Evolutionary conservation across 1,140 invertebrate genomes (phyloP), one percentile per base, ranked within the genome.

Genomic region (Drosophila seguyi): DNA sequence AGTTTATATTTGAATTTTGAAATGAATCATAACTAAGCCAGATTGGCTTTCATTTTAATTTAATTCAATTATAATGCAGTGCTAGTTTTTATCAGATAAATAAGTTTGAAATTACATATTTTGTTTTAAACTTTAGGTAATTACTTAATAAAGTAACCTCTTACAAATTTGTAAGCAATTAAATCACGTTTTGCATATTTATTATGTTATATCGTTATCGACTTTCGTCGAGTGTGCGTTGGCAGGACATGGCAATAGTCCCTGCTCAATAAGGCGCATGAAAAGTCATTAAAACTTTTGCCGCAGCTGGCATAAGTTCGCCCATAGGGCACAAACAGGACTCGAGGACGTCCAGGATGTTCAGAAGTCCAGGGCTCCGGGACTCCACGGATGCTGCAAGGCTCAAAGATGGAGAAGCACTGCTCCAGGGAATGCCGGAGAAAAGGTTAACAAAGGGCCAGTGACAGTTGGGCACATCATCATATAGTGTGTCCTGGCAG

Each of bases 231-330:
- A 56, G 48, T 71, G 41, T 36, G 11, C 29, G 8, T 5, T 47
- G 68, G 41, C 63, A 60, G 34, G 55, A 41, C 65, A 69, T 55
- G 36, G 63, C 72, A 45, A 60, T 66, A 75, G 57, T 67, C 60
- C 66, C 38, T 60, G 67, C 56, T 58, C 55, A 63, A 76, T 83
- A 76, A 76, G 78, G 75, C 75, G 83, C 83, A 82, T 87, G 83
- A 82, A 87, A 87, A 87, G 83, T 87, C 83, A 87, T 87, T 87
- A 87, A 87, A 87, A 87, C 71, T 87, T 87, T 87, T 81, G 69
- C 68, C 59, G 72, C 75, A 71, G 68, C 67, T 66, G 67, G 62
- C 67, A 47, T 45, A 67, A 39, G 67, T 60, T 48, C 31, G 48
- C 27, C 59, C 52, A 48, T 65, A 34, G 79, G 61, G 22, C 63